Percentiles rank a stretch among this genome's conserved stretches.
Evolutionary conservation across 1,140 invertebrate species (phyloP).

Genomic region (Sycophila sp.): DNA sequence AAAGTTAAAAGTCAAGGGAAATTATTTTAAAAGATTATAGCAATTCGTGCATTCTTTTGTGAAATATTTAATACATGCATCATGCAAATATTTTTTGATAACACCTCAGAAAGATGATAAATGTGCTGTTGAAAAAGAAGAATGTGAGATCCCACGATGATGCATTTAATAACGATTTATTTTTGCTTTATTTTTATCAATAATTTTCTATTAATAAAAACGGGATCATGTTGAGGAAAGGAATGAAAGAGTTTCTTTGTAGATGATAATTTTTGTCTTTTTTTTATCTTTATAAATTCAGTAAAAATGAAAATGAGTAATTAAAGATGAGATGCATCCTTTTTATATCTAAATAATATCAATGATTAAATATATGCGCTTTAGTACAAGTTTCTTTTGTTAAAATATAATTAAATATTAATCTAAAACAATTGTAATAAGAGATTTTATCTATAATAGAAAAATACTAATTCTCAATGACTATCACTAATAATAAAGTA

Average conservation of each 20-base stretch:
- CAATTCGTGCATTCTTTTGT: neutral
- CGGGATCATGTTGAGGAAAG: constrained; percentile 5
- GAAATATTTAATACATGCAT: constrained; percentile 27
- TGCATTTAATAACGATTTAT: neutral
- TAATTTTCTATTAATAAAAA: neutral
- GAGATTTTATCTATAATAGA: neutral
- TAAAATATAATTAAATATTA: neutral
- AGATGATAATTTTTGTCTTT: constrained; percentile 27
- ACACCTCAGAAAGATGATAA: neutral
- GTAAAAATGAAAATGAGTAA: too few species aligned
- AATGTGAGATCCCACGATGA: constrained; percentile 19
- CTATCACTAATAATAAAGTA: constrained; percentile 7
- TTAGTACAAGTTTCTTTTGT: too few species aligned
- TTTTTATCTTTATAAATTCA: too few species aligned
- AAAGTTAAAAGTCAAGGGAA: constrained; percentile 33
- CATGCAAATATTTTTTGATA: constrained; percentile 24
- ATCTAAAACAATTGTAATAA: neutral
- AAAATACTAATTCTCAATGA: constrained; percentile 7
- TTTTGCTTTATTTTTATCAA: neutral
- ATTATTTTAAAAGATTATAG: neutral
- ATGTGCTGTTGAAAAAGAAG: neutral
- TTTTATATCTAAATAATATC: too few species aligned
- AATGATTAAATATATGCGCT: too few species aligned
- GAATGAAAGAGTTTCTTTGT: constrained; percentile 1
- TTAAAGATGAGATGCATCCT: neutral